These are phyloP conservation scores for Lophochroa leadbeateri DNA, from an alignment of 2,113 vertebrate genomes.

Conservation along the genomic window DNA sequence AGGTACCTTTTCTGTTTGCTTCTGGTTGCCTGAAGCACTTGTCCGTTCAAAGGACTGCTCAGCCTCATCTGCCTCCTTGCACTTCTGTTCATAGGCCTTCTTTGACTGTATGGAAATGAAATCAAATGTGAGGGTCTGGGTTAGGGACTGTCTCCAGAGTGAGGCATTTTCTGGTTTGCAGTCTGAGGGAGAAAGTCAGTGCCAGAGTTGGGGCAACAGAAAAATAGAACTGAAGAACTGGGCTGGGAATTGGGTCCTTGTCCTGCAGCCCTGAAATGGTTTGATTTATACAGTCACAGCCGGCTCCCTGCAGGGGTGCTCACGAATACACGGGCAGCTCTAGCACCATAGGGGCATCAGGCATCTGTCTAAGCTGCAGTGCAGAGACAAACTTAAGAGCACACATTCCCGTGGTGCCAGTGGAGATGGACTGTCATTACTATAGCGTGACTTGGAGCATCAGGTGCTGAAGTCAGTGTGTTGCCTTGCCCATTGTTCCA, in stretches of 20 bases:
- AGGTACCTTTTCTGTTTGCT: constrained; percentile 90
- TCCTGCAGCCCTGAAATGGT: neutral
- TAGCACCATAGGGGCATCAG: neutral
- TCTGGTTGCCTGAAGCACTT: constrained; percentile 77
- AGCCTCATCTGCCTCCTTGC: constrained; percentile 88
- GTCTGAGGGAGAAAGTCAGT: neutral
- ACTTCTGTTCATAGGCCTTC: constrained; percentile 89
- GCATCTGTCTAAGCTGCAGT: rapidly evolving
- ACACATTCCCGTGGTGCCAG: rapidly evolving
- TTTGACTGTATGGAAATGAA: constrained; percentile 79
- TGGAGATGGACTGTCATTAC: neutral
- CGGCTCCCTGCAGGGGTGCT: neutral
- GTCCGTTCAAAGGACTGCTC: constrained; percentile 81
- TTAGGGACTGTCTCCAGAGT: neutral
- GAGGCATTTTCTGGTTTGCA: neutral
- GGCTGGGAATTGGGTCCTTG: neutral
- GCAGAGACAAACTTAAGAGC: neutral
- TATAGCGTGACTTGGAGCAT: neutral
- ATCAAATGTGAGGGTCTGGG: neutral
- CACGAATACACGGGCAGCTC: neutral
- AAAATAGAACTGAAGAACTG: neutral
- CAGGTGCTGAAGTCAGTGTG: neutral
- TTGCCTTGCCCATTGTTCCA: neutral
- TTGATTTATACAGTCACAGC: neutral
- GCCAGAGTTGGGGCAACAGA: neutral